These are phyloP conservation scores for Pristionchus exspectatus DNA, from an alignment of 2,888 invertebrate genomes.

Conservation along the genomic window DNA sequence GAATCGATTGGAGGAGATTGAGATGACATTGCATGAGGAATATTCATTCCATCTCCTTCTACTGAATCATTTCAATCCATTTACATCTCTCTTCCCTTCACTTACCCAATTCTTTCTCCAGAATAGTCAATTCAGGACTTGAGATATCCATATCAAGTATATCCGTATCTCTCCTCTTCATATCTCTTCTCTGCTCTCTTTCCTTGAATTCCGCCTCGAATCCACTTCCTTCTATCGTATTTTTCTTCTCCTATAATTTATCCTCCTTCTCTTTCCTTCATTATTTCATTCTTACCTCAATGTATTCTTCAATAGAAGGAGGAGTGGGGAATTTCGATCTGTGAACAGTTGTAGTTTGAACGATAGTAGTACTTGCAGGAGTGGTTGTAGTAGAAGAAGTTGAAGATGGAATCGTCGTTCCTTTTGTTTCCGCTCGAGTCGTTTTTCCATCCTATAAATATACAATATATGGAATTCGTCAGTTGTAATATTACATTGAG, in stretches of 20 bases:
- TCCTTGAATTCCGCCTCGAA: slow-evolving; percentile 46
- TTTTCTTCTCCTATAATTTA: slow-evolving; percentile 31
- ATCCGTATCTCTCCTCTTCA: slow-evolving; percentile 64
- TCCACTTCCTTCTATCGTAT: slow-evolving; percentile 53
- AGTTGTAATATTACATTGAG: neutral
- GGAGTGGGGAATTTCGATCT: slow-evolving; percentile 60
- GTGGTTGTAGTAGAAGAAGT: slow-evolving; percentile 56
- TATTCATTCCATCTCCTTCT: neutral
- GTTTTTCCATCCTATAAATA: slow-evolving; percentile 51
- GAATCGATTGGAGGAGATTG: slow-evolving; percentile 5
- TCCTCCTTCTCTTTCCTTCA: neutral
- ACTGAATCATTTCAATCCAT: neutral
- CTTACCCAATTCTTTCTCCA: slow-evolving; percentile 73
- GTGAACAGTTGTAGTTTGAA: slow-evolving; percentile 53
- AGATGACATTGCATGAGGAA: neutral
- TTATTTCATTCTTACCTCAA: slow-evolving; percentile 39
- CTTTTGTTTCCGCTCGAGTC: slow-evolving; percentile 83
- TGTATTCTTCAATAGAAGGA: slow-evolving; percentile 64
- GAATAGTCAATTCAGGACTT: slow-evolving; percentile 75
- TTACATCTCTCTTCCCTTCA: neutral
- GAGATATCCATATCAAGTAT: slow-evolving; percentile 74
- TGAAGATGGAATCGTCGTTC: slow-evolving; percentile 84
- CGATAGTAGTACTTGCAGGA: slow-evolving; percentile 41
- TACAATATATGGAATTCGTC: neutral
- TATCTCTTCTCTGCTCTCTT: slow-evolving; percentile 57